Conservation (phyloP, 1,140 invertebrate species). For the Bicyclus anynana region DNA sequence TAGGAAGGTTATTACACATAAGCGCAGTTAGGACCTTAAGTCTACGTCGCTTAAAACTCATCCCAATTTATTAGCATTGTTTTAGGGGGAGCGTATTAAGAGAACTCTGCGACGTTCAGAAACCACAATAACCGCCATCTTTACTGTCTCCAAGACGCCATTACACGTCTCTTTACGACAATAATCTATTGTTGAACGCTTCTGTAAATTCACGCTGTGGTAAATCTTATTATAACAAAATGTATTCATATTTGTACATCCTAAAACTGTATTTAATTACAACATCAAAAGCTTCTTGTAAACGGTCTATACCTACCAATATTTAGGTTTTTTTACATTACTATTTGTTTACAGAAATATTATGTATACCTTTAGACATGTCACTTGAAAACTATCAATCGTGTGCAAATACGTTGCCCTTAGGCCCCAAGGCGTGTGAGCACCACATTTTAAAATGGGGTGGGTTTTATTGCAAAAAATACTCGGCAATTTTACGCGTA, state of each 20-base stretch:
- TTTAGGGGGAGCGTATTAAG: slow-evolving; percentile 18
- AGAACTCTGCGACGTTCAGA: slow-evolving; percentile 27
- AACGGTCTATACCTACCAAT: too few relatives aligned
- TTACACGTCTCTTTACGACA: slow-evolving; percentile 43
- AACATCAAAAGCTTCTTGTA: too few relatives aligned
- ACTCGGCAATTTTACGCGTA: slow-evolving; percentile 66
- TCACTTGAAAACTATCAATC: slow-evolving; percentile 30
- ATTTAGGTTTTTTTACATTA: too few relatives aligned
- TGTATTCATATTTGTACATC: too few relatives aligned
- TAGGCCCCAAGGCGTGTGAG: slow-evolving; percentile 26
- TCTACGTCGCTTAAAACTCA: slow-evolving; percentile 11
- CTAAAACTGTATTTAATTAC: too few relatives aligned
- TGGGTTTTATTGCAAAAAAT: slow-evolving; percentile 71
- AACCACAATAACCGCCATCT: slow-evolving; percentile 49
- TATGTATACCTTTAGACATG: slow-evolving; percentile 28
- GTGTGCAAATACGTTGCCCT: slow-evolving; percentile 19
- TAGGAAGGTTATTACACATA: not conserved
- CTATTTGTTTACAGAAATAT: not conserved
- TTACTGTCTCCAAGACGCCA: slow-evolving; percentile 33
- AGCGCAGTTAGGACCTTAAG: not conserved
- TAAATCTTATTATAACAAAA: not conserved
- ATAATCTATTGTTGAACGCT: slow-evolving; percentile 54
- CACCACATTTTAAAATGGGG: slow-evolving; percentile 58
- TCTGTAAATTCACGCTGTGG: slow-evolving; percentile 12
- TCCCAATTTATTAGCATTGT: slow-evolving; percentile 22